phyloP scores from a whole-genome alignment of 2,888 invertebrate species.

The Coecobrya sp. region DNA sequence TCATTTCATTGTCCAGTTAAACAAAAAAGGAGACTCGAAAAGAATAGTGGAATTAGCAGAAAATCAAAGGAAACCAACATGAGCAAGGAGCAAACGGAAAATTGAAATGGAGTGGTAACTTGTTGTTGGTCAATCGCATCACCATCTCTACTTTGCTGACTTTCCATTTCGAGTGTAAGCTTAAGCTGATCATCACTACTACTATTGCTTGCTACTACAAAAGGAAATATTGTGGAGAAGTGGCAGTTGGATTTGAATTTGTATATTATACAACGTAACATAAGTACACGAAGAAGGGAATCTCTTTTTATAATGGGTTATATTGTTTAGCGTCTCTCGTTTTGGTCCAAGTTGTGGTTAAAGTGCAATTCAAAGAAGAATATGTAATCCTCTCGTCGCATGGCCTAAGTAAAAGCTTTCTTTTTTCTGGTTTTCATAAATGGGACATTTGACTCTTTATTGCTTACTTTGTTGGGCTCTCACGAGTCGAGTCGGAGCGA shows the following conservation, averaged over 20 bases:
- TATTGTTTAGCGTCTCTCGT: not conserved
- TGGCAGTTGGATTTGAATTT: not conserved
- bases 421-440: slow-evolving; percentile 45
- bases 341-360: slow-evolving; percentile 26
- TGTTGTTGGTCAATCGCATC: slow-evolving; percentile 45
- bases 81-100: slow-evolving; percentile 23
- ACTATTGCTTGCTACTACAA: not conserved
- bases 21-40: slow-evolving; percentile 40
- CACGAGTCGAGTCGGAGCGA: not conserved
- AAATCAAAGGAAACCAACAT: not conserved
- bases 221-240: not conserved
- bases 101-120: slow-evolving; percentile 4
- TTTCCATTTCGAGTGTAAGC: no score
- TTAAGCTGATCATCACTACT: slow-evolving; percentile 30
- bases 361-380: slow-evolving; percentile 14
- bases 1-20: slow-evolving; percentile 29
- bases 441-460: slow-evolving; percentile 64
- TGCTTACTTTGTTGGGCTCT: slow-evolving; percentile 25
- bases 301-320: not conserved
- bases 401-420: slow-evolving; percentile 29
- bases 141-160: not conserved
- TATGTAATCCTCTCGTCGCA: slow-evolving; percentile 43
- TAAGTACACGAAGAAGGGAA: not conserved
- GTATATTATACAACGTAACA: not conserved
- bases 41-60: slow-evolving; percentile 13